These are phyloP conservation scores for Gastracanthus pulcherrimus DNA, from an alignment of 2,888 invertebrate species.

Conservation along the genomic window DNA sequence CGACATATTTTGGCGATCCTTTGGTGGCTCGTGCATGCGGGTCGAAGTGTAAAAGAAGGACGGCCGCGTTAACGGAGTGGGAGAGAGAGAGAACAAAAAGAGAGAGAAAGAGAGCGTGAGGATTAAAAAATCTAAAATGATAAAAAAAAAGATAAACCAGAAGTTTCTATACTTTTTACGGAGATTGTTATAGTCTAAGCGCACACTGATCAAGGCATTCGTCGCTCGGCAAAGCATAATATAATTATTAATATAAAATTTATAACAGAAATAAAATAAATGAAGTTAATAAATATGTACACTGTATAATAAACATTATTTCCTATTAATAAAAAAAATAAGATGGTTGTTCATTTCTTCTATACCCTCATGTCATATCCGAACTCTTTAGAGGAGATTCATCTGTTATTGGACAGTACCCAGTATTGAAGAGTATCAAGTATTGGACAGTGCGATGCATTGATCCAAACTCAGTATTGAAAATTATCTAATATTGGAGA, in stretches of 20 bases:
- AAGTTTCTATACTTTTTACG: slow-evolving; percentile 77
- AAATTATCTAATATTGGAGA: no score
- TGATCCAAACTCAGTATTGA: no score
- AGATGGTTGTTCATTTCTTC: slow-evolving; percentile 1
- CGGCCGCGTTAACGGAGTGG: slow-evolving; percentile 69
- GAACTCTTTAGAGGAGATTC: not conserved
- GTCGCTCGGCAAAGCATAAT: slow-evolving; percentile 77
- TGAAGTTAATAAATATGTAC: slow-evolving; percentile 77
- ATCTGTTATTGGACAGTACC: not conserved
- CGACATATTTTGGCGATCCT: slow-evolving; percentile 76
- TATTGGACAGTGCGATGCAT: no score
- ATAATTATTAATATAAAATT: slow-evolving; percentile 77
- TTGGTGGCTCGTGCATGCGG: slow-evolving; percentile 67
- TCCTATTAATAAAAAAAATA: slow-evolving; percentile 74
- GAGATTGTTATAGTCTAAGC: slow-evolving; percentile 77
- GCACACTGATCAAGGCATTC: slow-evolving; percentile 77
- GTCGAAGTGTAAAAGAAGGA: slow-evolving; percentile 61
- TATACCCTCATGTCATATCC: not conserved
- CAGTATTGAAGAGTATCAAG: no score
- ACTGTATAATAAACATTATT: slow-evolving; percentile 78
- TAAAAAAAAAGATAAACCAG: slow-evolving; percentile 67
- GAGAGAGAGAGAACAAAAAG: no score
- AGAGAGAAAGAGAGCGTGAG: no score
- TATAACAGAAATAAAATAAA: slow-evolving; percentile 77
- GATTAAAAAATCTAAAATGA: slow-evolving; percentile 57